Evolutionary conservation across 2,888 invertebrate genomes (phyloP).

Genomic region (Busseola fusca): DNA sequence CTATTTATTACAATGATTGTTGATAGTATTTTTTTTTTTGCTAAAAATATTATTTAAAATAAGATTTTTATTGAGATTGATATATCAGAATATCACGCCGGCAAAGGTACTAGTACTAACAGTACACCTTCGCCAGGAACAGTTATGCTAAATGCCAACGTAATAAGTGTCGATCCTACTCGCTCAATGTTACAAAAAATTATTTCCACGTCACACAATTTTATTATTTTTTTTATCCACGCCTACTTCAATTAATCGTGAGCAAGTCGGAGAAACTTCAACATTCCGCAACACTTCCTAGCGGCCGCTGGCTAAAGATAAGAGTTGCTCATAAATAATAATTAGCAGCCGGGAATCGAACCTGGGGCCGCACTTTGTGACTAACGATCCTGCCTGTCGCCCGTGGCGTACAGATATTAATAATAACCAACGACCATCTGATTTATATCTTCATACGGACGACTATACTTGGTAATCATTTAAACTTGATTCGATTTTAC

Average conservation of each 20-base stretch:
- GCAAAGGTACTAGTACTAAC: not conserved
- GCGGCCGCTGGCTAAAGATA: slow-evolving; percentile 71
- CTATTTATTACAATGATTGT: no score
- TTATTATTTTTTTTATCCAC: not conserved
- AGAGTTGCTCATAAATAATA: slow-evolving; percentile 80
- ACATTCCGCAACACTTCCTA: slow-evolving; percentile 72
- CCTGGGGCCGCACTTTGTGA: slow-evolving; percentile 71
- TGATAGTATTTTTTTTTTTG: no score
- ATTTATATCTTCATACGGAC: slow-evolving; percentile 77
- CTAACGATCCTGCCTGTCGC: slow-evolving; percentile 76
- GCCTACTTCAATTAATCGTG: slow-evolving; percentile 6
- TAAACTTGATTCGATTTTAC: slow-evolving; percentile 62
- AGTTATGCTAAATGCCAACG: not conserved
- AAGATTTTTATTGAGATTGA: not conserved
- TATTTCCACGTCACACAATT: not conserved
- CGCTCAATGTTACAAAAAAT: not conserved
- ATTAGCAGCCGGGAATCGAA: slow-evolving; percentile 79
- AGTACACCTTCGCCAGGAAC: not conserved
- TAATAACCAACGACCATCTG: slow-evolving; percentile 70
- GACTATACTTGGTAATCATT: slow-evolving; percentile 56
- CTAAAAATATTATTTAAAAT: no score
- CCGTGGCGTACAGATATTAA: slow-evolving; percentile 75
- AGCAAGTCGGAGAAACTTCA: slow-evolving; percentile 53
- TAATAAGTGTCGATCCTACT: not conserved
- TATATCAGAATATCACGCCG: not conserved